Evolutionary conservation across 2,888 invertebrate genomes (phyloP).

Genomic region (Amiota communis): DNA sequence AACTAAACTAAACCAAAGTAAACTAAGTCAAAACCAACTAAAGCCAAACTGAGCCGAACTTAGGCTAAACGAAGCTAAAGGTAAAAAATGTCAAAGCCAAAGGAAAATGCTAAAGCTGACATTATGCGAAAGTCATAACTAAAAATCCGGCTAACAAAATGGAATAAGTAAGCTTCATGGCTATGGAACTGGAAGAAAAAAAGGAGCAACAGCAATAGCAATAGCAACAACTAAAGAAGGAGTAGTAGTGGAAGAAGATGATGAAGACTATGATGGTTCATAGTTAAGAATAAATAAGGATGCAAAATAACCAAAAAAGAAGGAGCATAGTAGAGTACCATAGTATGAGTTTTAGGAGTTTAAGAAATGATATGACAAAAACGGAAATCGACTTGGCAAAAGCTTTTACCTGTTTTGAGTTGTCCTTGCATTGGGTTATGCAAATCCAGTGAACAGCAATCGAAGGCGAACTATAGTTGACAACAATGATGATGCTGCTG

Average conservation of each 20-base stretch:
- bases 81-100: conserved; percentile 61
- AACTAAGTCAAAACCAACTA: neutral
- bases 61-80: neutral
- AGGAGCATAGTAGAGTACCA: conserved; percentile 44
- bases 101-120: conserved; percentile 57
- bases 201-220: conserved; percentile 6
- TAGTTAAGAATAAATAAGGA: conserved; percentile 22
- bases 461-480: conserved; percentile 16
- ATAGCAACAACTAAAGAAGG: neutral
- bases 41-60: too few species aligned
- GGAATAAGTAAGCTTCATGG: conserved; percentile 14
- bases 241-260: neutral
- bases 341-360: neutral
- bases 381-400: conserved; percentile 62
- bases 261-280: neutral
- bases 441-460: conserved; percentile 49
- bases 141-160: conserved; percentile 56
- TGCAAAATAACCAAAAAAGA: conserved; percentile 57
- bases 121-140: conserved; percentile 67
- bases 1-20: neutral
- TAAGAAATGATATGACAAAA: conserved; percentile 32
- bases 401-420: conserved; percentile 56
- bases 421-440: conserved; percentile 60
- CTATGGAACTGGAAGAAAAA: neutral
- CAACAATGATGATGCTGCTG: conserved; percentile 14